Base-by-base conservation (phyloP, 2,113 vertebrate species). In the Nannospalax galili region DNA sequence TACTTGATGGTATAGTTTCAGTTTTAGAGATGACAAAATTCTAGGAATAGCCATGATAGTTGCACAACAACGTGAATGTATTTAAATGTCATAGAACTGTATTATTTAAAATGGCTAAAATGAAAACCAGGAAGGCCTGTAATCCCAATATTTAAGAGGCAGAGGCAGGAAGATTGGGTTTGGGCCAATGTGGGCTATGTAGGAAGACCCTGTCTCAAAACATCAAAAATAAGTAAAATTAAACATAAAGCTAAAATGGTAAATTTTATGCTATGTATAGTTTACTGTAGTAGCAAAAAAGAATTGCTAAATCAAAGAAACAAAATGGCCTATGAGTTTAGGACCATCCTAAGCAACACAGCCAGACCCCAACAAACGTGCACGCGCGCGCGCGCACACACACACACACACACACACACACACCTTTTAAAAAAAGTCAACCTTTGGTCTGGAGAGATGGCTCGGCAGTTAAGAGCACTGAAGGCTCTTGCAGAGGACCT, bases 21-120 rank as follows among this genome's bases (percentile, higher is more conserved):
- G 32, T 79, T 88, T 58, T 22, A 16, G 79, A 95, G 62, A 84
- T 67, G 62, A 37, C 62, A 75, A 75, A 77, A 52, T 58, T 92
- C 52, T 80, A 10, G 48, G 15, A 9, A 40, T 24, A 32, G 40
- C n/a, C 11, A 28, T 58, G 24, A 93, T 28, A 56, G 60, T 2
- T 86, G 40, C 15, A 92, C 15, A 90, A 74, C 19, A 92, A 69
- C 64, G 70, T 19, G 2, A 84, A 84, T 65, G 22, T 80, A 67
- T 28, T 64, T 77, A 48, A 90, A 89, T 19, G 12, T 17, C 85
- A 93, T 10, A 92, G 37, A 77, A 93, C 17, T 73, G 0, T 73
- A 78, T 15, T 81, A 70, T 95, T 89, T 37, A 89, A 89, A 92
- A 75, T 72, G 32, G 73, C 67, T 87, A 87, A 82, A 73, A 20